Conservation (phyloP, 2,888 invertebrate species). For the Noctua comes region DNA sequence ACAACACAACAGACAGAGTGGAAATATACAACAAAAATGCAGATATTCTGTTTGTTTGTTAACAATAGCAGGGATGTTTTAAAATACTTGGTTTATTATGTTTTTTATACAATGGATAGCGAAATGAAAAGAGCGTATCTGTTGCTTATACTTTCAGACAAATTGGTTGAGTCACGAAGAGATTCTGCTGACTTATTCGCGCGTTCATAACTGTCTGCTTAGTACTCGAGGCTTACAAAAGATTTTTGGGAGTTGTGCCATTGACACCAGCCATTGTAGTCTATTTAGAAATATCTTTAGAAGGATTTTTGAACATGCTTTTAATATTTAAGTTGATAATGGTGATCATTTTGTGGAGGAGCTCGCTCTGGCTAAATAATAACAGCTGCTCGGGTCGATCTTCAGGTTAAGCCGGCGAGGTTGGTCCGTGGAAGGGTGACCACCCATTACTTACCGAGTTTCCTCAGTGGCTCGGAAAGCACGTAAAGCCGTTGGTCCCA, state of each 20-base stretch:
- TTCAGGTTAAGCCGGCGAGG: no score
- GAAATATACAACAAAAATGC: slow-evolving; percentile 53
- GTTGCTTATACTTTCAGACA: slow-evolving; percentile 50
- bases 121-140: slow-evolving; percentile 54
- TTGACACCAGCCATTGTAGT: neutral
- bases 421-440: no score
- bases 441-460: no score
- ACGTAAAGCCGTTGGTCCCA: no score
- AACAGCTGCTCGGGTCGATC: no score
- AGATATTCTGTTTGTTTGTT: slow-evolving; percentile 50
- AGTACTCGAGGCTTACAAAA: slow-evolving; percentile 16
- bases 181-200: slow-evolving; percentile 32
- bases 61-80: slow-evolving; percentile 55
- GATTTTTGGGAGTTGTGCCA: slow-evolving; percentile 12
- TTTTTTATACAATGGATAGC: slow-evolving; percentile 54
- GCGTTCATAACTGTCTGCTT: slow-evolving; percentile 34
- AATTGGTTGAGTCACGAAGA: slow-evolving; percentile 49
- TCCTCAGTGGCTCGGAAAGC: no score
- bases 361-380: no score
- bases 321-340: neutral
- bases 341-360: neutral
- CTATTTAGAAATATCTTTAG: neutral
- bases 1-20: slow-evolving; percentile 42
- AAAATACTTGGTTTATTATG: slow-evolving; percentile 52
- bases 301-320: neutral